Conservation (phyloP, 2,113 vertebrate genomes). For the Clinocottus analis region DNA sequence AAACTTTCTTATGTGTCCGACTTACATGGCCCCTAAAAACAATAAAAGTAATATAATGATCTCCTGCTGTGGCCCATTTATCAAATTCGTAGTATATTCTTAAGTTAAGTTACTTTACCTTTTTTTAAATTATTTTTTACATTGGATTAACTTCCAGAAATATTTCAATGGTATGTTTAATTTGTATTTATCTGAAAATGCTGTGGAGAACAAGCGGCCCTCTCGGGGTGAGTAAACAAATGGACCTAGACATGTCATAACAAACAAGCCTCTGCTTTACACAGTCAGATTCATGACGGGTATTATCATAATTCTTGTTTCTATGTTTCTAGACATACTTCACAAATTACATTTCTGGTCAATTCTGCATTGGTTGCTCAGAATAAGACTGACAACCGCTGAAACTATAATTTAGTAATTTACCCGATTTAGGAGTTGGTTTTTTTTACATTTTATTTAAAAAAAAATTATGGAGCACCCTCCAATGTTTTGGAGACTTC, state of each 20-base stretch:
- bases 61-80: not conserved
- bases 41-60: too few relatives aligned
- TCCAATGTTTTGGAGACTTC: slow-evolving; percentile 42
- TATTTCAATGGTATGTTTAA: too few relatives aligned
- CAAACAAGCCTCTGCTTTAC: slow-evolving; percentile 42
- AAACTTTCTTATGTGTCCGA: not conserved
- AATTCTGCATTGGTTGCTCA: slow-evolving; percentile 30
- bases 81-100: not conserved
- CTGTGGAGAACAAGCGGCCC: slow-evolving; percentile 21
- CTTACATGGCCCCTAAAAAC: not conserved
- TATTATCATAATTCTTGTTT: slow-evolving; percentile 27
- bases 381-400: slow-evolving; percentile 35
- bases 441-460: slow-evolving; percentile 30
- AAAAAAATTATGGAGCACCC: slow-evolving; percentile 39
- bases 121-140: not conserved
- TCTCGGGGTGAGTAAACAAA: slow-evolving; percentile 36
- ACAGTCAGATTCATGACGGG: slow-evolving; percentile 39
- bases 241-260: slow-evolving; percentile 40
- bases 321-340: slow-evolving; percentile 24
- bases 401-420: slow-evolving; percentile 58
- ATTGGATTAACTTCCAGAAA: not conserved
- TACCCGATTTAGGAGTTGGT: slow-evolving; percentile 39
- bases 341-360: slow-evolving; percentile 63
- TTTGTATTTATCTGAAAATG: slow-evolving; percentile 4
- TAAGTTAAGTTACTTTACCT: not conserved